These are phyloP conservation scores for Morphnarchus princeps DNA, from an alignment of 2,113 vertebrate species.

Conservation along the genomic window DNA sequence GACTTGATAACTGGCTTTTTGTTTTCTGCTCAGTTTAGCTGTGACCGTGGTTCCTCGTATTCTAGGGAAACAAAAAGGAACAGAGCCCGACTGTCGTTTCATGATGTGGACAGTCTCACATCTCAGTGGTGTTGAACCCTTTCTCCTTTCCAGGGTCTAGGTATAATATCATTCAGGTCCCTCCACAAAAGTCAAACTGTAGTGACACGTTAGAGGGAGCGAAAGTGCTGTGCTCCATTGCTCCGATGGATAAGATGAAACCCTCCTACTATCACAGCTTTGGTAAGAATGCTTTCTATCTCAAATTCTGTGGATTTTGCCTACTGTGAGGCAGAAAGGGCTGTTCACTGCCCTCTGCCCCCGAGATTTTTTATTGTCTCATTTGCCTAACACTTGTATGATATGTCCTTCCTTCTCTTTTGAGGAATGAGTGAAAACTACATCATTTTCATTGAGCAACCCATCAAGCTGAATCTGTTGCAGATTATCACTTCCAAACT, in stretches of 20 bases:
- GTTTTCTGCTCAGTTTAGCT: neutral
- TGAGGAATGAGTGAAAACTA: slow-evolving; percentile 94
- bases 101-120: neutral
- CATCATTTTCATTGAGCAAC: slow-evolving; percentile 91
- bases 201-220: slow-evolving; percentile 80
- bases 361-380: fast-evolving
- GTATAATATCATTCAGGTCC: slow-evolving; percentile 88
- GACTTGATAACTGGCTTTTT: neutral
- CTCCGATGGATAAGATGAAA: slow-evolving; percentile 73
- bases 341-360: neutral
- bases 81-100: neutral
- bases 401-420: neutral
- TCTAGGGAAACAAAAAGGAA: neutral
- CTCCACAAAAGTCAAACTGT: slow-evolving; percentile 66
- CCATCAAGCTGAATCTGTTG: slow-evolving; percentile 85
- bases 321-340: neutral
- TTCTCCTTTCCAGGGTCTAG: slow-evolving; percentile 73
- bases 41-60: neutral
- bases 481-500: slow-evolving; percentile 83
- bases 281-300: slow-evolving; percentile 66
- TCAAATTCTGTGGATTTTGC: neutral
- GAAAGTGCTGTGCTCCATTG: slow-evolving; percentile 83
- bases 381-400: neutral
- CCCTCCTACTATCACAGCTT: slow-evolving; percentile 96
- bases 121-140: neutral